Evolutionary conservation across 2,113 vertebrate species (phyloP), one percentile per base, ranked within the genome.

Genomic region (Cromileptes altivelis): DNA sequence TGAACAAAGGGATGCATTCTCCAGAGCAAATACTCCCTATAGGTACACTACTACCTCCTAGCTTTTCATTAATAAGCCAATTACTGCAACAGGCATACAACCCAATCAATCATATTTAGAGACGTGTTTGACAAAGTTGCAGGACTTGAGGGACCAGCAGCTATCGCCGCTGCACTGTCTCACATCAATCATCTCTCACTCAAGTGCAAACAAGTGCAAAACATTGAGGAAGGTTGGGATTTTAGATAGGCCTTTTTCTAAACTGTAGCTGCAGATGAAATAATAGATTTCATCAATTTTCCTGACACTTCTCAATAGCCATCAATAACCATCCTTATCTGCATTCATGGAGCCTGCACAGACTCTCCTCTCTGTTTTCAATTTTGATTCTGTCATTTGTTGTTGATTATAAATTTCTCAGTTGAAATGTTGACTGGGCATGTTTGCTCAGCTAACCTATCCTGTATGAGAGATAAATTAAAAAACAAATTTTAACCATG

Each of bases 91-190:
- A 70, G 75, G 50, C 72, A 42, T 78, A 25, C 77, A 62, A 56
- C 25, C 70, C 80, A 70, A 89, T 92, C 88, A 87, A 82, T 90
- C 89, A 87, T 47, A 64, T 79, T 90, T 90, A 86, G 76, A 70
- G 58, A 25, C 23, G 65, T 58, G 61, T 85, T 78, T 80, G 85
- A 87, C 87, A 84, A 88, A 88, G 85, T 88, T 70, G 75, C 85
- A 30, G 71, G 78, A 77, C 87, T 72, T 76, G n/a, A 60, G 87
- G 86, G 86, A 88, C 57, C 55, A 57, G 37, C 23, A 53, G 85
- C 75, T 57, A 45, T 72, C 0, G 37, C 45, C 0, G 18, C 57
- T 33, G 18, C 17, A 27, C 75, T 45, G 60, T 81, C 27, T 72
- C 55, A 37, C 78, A 92, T 92, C 90, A 81, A 70, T 93, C 90